A percentile compares a stretch with the other conserved stretches of the same genome.
phyloP scores from a whole-genome alignment of 2,113 vertebrate species.

The Pardalotus punctatus region DNA sequence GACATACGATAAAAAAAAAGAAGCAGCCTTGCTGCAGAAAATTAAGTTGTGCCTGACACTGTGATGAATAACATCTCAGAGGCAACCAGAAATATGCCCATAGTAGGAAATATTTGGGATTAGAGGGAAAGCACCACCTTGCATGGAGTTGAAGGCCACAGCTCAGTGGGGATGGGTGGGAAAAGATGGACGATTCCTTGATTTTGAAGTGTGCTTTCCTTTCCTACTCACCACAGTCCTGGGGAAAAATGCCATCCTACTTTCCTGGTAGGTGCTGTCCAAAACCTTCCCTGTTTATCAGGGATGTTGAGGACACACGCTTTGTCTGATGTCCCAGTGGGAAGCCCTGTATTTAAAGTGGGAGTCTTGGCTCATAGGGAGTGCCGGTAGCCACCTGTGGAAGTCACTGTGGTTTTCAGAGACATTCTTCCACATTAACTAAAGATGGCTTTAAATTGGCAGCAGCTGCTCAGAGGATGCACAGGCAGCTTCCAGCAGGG shows the following conservation, averaged over 20 bases:
- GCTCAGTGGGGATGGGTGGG: not conserved
- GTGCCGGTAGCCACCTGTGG: not conserved
- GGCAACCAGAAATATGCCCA: not conserved
- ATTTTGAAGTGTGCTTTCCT: not conserved
- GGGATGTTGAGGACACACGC: not conserved
- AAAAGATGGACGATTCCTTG: not conserved
- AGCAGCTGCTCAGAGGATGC: not conserved
- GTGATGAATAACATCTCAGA: not conserved
- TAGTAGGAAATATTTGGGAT: not conserved
- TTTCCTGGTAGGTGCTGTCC: accelerated
- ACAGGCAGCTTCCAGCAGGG: accelerated
- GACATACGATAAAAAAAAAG: not conserved
- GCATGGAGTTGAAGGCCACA: not conserved
- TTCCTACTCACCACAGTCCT: accelerated
- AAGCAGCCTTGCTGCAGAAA: not conserved
- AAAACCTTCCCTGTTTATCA: not conserved
- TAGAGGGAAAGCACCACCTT: not conserved
- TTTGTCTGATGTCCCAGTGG: not conserved
- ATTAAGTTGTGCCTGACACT: not conserved
- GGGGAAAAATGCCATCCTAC: not conserved
- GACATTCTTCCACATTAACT: too few relatives aligned
- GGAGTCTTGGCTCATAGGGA: not conserved
- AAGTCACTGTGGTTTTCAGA: not conserved
- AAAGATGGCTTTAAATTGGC: not conserved
- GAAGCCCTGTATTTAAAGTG: not conserved